These are phyloP conservation scores for Myrmophylax atrothorax DNA, from an alignment of 2,113 vertebrate species.

Conservation along the genomic window DNA sequence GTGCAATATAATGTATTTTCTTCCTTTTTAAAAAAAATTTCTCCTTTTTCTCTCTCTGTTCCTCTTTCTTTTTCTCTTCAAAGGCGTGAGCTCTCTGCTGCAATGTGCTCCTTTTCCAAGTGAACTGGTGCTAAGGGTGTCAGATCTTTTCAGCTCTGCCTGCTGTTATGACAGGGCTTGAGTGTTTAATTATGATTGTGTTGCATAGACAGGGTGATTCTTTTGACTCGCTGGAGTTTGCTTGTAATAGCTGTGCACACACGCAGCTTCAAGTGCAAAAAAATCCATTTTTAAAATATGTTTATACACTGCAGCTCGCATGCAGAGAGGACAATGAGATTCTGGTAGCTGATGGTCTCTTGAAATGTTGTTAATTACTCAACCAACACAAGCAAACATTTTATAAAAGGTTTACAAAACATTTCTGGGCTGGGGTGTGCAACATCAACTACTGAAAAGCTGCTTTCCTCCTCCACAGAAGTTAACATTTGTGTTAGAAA, in stretches of 20 bases:
- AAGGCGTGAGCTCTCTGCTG: neutral
- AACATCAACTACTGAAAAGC: neutral
- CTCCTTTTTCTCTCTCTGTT: fast-evolving
- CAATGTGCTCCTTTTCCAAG: neutral
- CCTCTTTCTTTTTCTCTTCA: neutral
- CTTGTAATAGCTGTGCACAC: neutral
- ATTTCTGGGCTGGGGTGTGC: fast-evolving
- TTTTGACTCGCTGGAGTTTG: neutral
- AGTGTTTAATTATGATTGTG: constrained; percentile 39
- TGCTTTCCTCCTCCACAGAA: neutral
- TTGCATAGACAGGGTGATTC: neutral
- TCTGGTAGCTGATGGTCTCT: neutral
- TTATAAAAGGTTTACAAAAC: neutral
- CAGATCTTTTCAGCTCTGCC: constrained; percentile 22
- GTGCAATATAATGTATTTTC: neutral
- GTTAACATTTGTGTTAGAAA: neutral
- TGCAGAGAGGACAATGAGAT: neutral
- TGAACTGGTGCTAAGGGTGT: neutral
- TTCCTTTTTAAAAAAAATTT: neutral
- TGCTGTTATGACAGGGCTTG: constrained; percentile 14
- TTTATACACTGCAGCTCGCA: neutral
- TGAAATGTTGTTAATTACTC: neutral
- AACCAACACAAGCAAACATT: neutral
- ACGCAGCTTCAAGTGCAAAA: neutral
- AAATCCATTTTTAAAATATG: neutral